Evolutionary conservation across 2,113 vertebrate genomes (phyloP).

Genomic region (Pomatorhinus ruficollis): DNA sequence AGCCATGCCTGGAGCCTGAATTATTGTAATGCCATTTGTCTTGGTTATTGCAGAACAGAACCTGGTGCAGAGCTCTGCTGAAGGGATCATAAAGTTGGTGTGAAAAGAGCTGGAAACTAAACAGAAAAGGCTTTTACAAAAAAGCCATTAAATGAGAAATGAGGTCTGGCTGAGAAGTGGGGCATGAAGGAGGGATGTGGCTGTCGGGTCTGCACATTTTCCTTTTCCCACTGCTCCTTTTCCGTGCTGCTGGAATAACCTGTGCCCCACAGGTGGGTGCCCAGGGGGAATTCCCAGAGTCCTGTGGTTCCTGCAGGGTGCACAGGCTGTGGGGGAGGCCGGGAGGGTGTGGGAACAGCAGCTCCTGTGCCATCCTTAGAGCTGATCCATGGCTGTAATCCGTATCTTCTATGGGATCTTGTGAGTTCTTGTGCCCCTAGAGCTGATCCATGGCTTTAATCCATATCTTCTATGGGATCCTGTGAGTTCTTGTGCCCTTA

Average conservation of each 20-base stretch:
- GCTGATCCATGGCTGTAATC: neutral
- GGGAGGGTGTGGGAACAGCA: accelerated
- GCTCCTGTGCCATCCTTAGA: neutral
- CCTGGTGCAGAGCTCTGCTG: neutral
- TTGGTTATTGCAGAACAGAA: conserved; percentile 1
- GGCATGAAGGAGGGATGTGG: neutral
- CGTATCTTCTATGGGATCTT: accelerated
- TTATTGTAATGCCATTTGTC: conserved; percentile 14
- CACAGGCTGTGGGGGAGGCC: neutral
- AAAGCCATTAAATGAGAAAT: neutral
- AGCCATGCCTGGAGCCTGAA: neutral
- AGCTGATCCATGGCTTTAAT: accelerated
- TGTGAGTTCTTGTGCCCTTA: accelerated
- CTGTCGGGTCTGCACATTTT: neutral
- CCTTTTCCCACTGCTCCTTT: neutral
- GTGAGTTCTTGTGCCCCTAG: neutral
- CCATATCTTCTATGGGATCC: accelerated
- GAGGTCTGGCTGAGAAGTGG: neutral
- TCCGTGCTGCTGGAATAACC: neutral
- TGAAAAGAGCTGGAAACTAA: neutral
- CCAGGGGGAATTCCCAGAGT: neutral
- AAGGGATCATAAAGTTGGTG: conserved; percentile 10
- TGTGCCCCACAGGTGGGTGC: neutral
- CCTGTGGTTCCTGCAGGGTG: neutral
- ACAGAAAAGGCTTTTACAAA: neutral